Conservation (phyloP, 2,888 invertebrate genomes). For the Hyles lineata region DNA sequence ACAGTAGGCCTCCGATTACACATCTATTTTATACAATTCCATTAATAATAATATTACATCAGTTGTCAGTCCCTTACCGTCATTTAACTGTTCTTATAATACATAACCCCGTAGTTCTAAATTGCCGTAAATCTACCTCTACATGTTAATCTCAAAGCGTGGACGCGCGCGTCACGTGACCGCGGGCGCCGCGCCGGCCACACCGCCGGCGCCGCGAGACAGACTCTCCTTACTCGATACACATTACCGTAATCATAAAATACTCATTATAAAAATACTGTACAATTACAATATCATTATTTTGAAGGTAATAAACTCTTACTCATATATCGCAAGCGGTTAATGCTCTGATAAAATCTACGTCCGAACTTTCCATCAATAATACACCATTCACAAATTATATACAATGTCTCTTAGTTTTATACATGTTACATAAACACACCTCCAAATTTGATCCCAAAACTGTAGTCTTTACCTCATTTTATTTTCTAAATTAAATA, state of each 20-base stretch:
- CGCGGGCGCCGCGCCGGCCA: conserved; percentile 24
- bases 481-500: conserved; percentile 84
- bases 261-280: conserved; percentile 84
- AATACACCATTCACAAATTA: conserved; percentile 82
- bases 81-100: conserved; percentile 75
- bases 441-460: conserved; percentile 84
- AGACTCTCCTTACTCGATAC: conserved; percentile 42
- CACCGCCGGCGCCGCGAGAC: conserved; percentile 33
- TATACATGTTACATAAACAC: conserved; percentile 82
- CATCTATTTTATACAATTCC: conserved; percentile 79
- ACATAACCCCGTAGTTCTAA: conserved; percentile 77
- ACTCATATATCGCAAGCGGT: conserved; percentile 71
- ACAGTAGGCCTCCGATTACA: conserved; percentile 77
- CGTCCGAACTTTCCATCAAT: conserved; percentile 66
- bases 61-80: conserved; percentile 79
- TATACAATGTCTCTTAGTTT: conserved; percentile 77
- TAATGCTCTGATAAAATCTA: conserved; percentile 69
- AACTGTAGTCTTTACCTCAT: conserved; percentile 84
- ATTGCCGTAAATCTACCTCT: conserved; percentile 76
- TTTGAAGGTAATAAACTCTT: conserved; percentile 79
- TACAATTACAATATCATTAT: conserved; percentile 73
- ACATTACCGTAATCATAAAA: conserved; percentile 69
- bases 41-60: conserved; percentile 79
- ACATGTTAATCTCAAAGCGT: conserved; percentile 77
- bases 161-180: conserved; percentile 39